Evolutionary conservation across 1,140 invertebrate species (phyloP).

Genomic region (Zaprionus davidi): DNA sequence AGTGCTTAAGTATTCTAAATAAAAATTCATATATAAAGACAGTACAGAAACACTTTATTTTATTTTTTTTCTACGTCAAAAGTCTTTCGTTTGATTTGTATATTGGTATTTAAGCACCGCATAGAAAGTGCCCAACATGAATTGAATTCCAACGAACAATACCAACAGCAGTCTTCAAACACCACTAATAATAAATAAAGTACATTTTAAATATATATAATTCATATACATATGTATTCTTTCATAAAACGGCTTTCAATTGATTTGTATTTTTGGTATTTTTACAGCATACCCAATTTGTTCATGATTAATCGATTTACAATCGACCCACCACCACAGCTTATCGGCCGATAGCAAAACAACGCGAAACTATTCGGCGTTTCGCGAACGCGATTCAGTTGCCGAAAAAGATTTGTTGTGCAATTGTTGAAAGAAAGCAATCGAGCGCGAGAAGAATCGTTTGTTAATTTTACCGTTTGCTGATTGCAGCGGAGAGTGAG

Average conservation of each 20-base stretch:
- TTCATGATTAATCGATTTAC: neutral
- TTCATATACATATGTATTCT: neutral
- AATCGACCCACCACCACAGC: conserved; percentile 19
- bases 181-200: too few relatives aligned
- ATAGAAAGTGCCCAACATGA: neutral
- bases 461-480: conserved; percentile 44
- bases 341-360: conserved; percentile 24
- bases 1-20: neutral
- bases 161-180: too few relatives aligned
- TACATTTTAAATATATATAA: too few relatives aligned
- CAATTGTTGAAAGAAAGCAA: conserved; percentile 54
- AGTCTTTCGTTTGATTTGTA: neutral
- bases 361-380: conserved; percentile 31
- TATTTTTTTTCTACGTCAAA: neutral
- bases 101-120: conserved; percentile 12
- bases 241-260: too few relatives aligned
- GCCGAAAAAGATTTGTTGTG: conserved; percentile 56
- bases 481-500: conserved; percentile 4
- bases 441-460: conserved; percentile 33
- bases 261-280: conserved; percentile 3
- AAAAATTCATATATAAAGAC: too few relatives aligned
- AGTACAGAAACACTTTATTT: neutral
- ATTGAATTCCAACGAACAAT: conserved; percentile 2
- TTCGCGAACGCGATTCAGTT: conserved; percentile 15
- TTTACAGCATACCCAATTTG: conserved; percentile 2